Conservation (phyloP, 37 sponge, comb jelly and placozoan genomes). For the Beroe ovata region DNA sequence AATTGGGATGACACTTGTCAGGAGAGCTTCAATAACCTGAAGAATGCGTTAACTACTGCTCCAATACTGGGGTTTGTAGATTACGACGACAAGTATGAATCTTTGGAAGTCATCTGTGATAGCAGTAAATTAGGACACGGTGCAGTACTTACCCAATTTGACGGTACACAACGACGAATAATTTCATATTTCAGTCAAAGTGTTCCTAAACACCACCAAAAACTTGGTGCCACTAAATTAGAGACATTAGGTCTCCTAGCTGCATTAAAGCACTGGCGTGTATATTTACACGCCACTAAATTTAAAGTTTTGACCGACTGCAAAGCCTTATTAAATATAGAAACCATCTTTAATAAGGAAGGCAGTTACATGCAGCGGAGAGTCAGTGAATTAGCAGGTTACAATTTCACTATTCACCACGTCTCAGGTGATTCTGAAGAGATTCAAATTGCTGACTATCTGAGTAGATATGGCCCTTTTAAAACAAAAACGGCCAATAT, state of each 20-base stretch:
- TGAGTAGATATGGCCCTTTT: not conserved
- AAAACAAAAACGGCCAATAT: not conserved
- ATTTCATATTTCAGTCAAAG: slow-evolving; percentile 27
- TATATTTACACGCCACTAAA: slow-evolving; percentile 9
- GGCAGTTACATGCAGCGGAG: slow-evolving; percentile 26
- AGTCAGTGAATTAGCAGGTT: not conserved
- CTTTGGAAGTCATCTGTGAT: not conserved
- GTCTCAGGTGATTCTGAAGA: not conserved
- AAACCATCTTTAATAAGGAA: slow-evolving; percentile 44
- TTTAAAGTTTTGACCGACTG: slow-evolving; percentile 41
- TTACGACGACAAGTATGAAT: slow-evolving; percentile 30
- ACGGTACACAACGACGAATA: slow-evolving; percentile 14
- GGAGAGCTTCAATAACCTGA: not conserved
- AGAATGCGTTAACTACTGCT: not conserved
- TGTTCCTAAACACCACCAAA: slow-evolving; percentile 60
- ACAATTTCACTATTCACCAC: slow-evolving; percentile 7
- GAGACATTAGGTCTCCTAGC: slow-evolving; percentile 39
- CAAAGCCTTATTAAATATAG: not conserved
- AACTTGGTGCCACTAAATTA: slow-evolving; percentile 55
- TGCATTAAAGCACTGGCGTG: slow-evolving; percentile 45
- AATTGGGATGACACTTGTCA: slow-evolving; percentile 27
- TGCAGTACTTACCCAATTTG: slow-evolving; percentile 25
- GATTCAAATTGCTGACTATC: slow-evolving; percentile 45
- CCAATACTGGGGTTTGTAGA: slow-evolving; percentile 12
- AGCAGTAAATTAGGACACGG: slow-evolving; percentile 31